A percentile compares a stretch with the other conserved stretches of the same genome.
These are phyloP conservation scores for Hymenopus coronatus DNA, from an alignment of 2,888 invertebrate genomes.

Conservation along the genomic window DNA sequence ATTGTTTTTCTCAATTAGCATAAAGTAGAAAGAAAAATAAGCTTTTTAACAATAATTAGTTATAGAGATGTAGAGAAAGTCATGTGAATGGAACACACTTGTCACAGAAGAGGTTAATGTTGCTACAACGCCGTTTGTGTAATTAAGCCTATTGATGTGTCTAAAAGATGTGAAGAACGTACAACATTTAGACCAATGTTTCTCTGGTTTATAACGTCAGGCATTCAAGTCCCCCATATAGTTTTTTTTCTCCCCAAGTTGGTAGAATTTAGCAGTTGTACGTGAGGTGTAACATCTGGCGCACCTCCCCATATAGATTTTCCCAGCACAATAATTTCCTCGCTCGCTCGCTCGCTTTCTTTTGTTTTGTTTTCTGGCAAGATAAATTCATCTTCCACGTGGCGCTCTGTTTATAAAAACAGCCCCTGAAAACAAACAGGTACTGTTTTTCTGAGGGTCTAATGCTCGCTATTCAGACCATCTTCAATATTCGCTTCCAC, in stretches of 20 bases:
- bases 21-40: too few relatives aligned
- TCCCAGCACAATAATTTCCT: neutral
- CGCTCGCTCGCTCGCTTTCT: neutral
- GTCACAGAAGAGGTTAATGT: too few relatives aligned
- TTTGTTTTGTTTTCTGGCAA: neutral
- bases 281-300: neutral
- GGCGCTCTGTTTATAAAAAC: neutral
- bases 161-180: too few relatives aligned
- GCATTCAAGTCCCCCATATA: neutral
- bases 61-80: too few relatives aligned
- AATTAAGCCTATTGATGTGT: too few relatives aligned
- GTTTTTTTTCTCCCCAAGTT: neutral
- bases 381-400: neutral
- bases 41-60: too few relatives aligned
- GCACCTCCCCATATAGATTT: neutral
- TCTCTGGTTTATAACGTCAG: neutral
- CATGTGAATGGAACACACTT: too few relatives aligned
- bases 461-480: too few relatives aligned
- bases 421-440: neutral
- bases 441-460: neutral
- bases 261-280: neutral
- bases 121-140: too few relatives aligned
- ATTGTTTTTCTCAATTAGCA: too few relatives aligned
- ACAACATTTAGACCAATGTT: too few relatives aligned
- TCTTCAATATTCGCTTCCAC: too few relatives aligned